phyloP scores from a whole-genome alignment of 2,113 vertebrate species.

The Psammodynastes pulverulentus region DNA sequence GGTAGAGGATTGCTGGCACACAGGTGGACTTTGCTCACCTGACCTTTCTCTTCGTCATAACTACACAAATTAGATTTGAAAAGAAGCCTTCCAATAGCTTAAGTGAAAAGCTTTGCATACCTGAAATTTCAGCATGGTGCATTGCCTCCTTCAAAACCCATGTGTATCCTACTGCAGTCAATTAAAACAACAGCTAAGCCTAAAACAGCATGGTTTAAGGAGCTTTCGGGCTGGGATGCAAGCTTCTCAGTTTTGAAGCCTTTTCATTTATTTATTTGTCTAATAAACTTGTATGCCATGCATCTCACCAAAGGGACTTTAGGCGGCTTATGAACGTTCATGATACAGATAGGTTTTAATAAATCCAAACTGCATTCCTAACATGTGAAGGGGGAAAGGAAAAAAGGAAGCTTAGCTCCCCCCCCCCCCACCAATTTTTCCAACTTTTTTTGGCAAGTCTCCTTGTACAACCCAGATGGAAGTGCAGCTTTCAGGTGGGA shows the following conservation, averaged over 20 bases:
- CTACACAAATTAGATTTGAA: not conserved
- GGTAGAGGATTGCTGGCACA: not conserved
- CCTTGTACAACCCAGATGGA: not conserved
- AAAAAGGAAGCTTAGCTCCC: not conserved
- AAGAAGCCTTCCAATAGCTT: not conserved
- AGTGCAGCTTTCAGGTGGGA: too few species aligned
- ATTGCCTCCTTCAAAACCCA: not conserved
- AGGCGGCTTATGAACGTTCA: not conserved
- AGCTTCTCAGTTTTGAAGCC: not conserved
- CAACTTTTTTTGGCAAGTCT: not conserved
- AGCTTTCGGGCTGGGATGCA: not conserved
- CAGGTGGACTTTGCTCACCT: not conserved
- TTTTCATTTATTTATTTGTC: not conserved
- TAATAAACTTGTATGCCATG: not conserved
- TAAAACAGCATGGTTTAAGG: not conserved
- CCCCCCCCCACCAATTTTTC: not conserved
- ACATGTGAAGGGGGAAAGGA: not conserved
- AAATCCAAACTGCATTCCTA: not conserved
- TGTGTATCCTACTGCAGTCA: not conserved
- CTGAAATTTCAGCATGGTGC: not conserved
- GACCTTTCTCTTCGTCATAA: not conserved
- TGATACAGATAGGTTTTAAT: not conserved
- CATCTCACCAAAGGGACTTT: not conserved
- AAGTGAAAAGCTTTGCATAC: not conserved
- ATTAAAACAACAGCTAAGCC: not conserved